A percentile compares a stretch with the other conserved stretches of the same genome.
Conservation (phyloP, 2,888 invertebrate species). For the Venusia cambrica region DNA sequence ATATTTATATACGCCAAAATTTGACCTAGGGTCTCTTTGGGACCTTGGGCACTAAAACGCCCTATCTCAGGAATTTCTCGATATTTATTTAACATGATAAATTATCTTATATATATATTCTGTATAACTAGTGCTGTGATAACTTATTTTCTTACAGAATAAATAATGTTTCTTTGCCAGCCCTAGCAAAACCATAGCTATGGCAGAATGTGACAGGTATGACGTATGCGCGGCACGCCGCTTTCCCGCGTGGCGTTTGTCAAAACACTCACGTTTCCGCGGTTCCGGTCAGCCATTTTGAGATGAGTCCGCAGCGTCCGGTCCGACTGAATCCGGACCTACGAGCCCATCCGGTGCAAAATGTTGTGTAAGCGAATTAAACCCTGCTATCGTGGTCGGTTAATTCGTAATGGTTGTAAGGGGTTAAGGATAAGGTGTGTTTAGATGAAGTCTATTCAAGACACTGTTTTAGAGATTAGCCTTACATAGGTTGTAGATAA, state of each 20-base stretch:
- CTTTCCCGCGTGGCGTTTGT: slow-evolving; percentile 68
- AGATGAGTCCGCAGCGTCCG: slow-evolving; percentile 50
- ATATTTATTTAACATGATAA: no score
- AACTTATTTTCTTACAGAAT: no score
- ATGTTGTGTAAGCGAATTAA: slow-evolving; percentile 75
- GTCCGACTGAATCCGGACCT: slow-evolving; percentile 48
- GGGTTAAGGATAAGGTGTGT: slow-evolving; percentile 5
- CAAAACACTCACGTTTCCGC: slow-evolving; percentile 77
- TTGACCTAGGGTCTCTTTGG: no score
- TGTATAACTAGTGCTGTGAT: no score
- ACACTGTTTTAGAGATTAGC: no score
- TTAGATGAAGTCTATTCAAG: no score
- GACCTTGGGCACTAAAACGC: no score
- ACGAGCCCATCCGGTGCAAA: slow-evolving; percentile 63
- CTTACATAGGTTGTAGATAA: no score
- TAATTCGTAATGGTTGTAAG: slow-evolving; percentile 30
- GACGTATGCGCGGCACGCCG: slow-evolving; percentile 58
- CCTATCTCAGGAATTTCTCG: no score
- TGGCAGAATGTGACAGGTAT: slow-evolving; percentile 32
- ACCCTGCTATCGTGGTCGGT: slow-evolving; percentile 44
- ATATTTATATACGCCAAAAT: no score
- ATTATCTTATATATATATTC: no score
- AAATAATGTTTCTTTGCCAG: no score
- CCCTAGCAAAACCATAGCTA: slow-evolving; percentile 15
- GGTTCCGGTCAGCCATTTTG: slow-evolving; percentile 60